These are phyloP conservation scores for Microplitis manilae DNA, from an alignment of 2,888 invertebrate species.

Conservation along the genomic window DNA sequence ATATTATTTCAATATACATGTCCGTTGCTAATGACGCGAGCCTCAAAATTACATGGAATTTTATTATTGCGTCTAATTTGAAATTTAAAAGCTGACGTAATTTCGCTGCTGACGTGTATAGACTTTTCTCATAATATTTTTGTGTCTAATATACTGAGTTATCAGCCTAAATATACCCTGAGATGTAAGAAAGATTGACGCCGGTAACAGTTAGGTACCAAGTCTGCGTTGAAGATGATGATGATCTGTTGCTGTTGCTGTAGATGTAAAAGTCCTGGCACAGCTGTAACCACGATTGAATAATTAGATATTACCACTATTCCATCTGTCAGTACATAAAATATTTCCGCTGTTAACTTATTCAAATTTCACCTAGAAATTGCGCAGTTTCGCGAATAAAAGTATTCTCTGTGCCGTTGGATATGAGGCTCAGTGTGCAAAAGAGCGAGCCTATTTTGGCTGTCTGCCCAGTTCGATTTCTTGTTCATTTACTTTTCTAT, in stretches of 20 bases:
- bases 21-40: neutral
- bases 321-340: neutral
- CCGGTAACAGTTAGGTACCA: neutral
- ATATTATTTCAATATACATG: neutral
- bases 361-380: constrained; percentile 9
- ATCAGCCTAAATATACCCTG: neutral
- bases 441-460: neutral
- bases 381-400: constrained; percentile 12
- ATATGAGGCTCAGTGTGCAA: neutral
- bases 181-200: neutral
- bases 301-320: neutral
- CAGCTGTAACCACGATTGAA: constrained; percentile 4
- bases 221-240: neutral
- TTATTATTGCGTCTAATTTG: neutral
- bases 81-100: neutral
- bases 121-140: constrained; percentile 9
- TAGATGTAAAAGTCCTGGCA: neutral
- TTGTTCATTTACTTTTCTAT: neutral
- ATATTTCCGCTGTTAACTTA: constrained; percentile 15
- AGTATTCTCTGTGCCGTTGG: neutral
- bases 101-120: neutral
- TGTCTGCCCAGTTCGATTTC: neutral
- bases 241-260: neutral
- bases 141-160: neutral
- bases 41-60: neutral